A percentile compares a stretch with the other conserved stretches of the same genome.
Conservation (phyloP, 2,113 vertebrate species). For the Carollia perspicillata region DNA sequence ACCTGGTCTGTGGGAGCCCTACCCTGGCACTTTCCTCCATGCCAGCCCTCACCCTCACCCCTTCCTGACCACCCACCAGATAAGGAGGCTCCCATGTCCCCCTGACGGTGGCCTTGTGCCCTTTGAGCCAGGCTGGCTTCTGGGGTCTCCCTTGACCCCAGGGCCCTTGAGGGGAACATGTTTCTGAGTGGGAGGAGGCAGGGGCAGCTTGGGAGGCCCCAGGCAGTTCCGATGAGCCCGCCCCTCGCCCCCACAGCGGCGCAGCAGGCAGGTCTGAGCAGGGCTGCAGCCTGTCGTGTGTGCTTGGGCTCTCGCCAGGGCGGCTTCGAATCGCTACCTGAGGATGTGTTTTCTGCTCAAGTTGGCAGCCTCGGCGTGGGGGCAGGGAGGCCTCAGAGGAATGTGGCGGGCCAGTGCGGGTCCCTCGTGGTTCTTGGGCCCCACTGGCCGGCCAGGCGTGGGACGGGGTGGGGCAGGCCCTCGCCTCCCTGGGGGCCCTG, state of each 20-base stretch:
- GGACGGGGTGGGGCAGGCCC: slow-evolving; percentile 7
- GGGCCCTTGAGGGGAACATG: neutral
- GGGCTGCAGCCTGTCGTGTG: slow-evolving; percentile 67
- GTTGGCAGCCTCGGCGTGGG: slow-evolving; percentile 64
- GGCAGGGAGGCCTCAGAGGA: slow-evolving; percentile 68
- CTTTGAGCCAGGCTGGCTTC: rapidly evolving
- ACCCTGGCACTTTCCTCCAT: rapidly evolving
- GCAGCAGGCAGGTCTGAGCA: slow-evolving; percentile 71
- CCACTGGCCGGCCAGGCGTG: neutral
- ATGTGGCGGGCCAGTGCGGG: slow-evolving; percentile 62
- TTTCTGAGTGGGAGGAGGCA: neutral
- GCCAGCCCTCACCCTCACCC: too few relatives aligned
- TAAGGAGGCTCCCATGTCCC: rapidly evolving
- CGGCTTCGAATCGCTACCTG: slow-evolving; percentile 70
- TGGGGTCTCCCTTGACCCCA: neutral
- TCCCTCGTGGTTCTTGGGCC: neutral
- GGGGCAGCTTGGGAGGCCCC: slow-evolving; percentile 13
- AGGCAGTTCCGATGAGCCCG: neutral
- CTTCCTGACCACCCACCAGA: rapidly evolving
- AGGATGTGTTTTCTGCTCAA: slow-evolving; percentile 74
- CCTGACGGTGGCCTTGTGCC: too few relatives aligned
- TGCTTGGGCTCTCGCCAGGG: slow-evolving; percentile 58
- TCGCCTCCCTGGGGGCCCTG: neutral
- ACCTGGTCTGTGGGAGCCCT: rapidly evolving
- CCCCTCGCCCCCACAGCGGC: slow-evolving; percentile 38